Evolutionary conservation across 1,140 invertebrate genomes (phyloP).

Genomic region (Zaprionus taronus): DNA sequence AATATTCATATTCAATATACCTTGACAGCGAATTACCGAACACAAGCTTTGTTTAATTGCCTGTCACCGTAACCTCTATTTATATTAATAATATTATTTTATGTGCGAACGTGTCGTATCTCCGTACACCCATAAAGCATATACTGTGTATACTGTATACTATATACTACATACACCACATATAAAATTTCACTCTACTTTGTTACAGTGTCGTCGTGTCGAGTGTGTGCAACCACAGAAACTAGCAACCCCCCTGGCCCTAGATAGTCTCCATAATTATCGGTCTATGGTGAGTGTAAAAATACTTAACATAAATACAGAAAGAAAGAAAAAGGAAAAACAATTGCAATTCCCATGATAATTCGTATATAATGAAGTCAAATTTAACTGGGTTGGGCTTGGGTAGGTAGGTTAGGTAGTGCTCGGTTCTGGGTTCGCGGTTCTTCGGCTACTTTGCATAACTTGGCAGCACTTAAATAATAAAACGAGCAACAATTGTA

Average conservation of each 20-base stretch:
- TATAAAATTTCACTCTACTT: not conserved
- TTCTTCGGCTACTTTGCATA: not conserved
- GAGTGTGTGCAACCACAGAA: constrained; percentile 14
- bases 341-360: constrained; percentile 37
- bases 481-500: constrained; percentile 47
- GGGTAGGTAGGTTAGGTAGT: constrained; percentile 1
- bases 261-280: constrained; percentile 12
- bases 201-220: not conserved
- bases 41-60: constrained; percentile 4
- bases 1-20: not conserved
- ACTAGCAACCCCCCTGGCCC: too few species aligned
- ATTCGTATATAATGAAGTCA: constrained; percentile 32
- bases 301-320: constrained; percentile 26
- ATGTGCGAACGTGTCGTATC: constrained; percentile 33
- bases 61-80: constrained; percentile 5
- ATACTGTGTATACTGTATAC: not conserved
- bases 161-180: not conserved
- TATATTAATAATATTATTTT: constrained; percentile 3
- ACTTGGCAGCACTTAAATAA: constrained; percentile 48
- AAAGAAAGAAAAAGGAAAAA: constrained; percentile 9
- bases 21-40: constrained; percentile 3
- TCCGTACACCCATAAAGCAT: constrained; percentile 1
- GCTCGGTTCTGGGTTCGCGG: not conserved
- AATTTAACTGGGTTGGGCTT: constrained; percentile 23
- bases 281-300: not conserved